Percentiles rank a stretch among this genome's conserved stretches.
Conservation (phyloP, 2,113 vertebrate species). For the Suricata suricatta region DNA sequence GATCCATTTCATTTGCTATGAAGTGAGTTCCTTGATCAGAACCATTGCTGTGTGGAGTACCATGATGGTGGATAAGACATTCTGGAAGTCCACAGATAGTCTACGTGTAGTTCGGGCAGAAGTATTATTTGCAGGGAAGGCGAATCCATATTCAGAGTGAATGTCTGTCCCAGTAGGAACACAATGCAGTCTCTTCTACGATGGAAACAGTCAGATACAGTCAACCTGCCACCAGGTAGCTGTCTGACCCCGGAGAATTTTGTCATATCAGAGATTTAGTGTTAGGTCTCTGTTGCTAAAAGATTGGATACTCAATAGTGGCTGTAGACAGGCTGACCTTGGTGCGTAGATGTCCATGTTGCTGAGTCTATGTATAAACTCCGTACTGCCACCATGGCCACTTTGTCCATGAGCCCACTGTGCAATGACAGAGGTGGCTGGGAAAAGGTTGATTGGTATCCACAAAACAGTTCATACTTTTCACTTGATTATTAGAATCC, state of each 20-base stretch:
- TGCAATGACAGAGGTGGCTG: neutral
- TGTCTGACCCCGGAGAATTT: neutral
- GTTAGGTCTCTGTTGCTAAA: neutral
- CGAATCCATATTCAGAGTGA: neutral
- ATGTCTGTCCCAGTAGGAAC: neutral
- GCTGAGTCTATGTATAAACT: neutral
- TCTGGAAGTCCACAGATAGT: neutral
- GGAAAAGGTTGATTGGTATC: neutral
- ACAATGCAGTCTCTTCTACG: neutral
- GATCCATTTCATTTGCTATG: neutral
- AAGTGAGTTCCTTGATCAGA: neutral
- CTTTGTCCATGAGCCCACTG: neutral
- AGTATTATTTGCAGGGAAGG: neutral
- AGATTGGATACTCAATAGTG: neutral
- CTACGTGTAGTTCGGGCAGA: neutral
- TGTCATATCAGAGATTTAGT: neutral
- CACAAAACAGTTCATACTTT: neutral
- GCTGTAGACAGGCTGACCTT: neutral
- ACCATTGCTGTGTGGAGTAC: neutral
- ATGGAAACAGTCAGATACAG: too few relatives aligned
- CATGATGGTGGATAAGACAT: neutral
- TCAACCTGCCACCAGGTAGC: neutral
- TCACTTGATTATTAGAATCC: neutral
- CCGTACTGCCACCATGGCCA: neutral
- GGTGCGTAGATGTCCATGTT: neutral